A percentile compares a stretch with the other conserved stretches of the same genome.
Conservation (phyloP, 2,113 vertebrate genomes). For the Aptenodytes patagonicus region DNA sequence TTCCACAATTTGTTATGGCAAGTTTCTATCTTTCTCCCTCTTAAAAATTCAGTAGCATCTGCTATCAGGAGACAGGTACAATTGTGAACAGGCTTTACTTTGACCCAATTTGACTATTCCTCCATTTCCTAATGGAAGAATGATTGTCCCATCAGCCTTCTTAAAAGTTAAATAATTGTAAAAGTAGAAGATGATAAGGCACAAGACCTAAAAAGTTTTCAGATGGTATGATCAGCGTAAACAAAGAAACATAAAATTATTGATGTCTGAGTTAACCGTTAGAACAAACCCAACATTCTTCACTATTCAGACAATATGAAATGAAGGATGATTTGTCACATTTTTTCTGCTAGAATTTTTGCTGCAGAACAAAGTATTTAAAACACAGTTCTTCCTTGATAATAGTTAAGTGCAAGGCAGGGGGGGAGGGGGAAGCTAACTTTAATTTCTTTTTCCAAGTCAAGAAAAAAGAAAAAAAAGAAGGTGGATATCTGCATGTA, state of each 20-base stretch:
- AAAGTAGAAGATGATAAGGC: background rate
- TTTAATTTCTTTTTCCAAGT: background rate
- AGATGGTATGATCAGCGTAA: background rate
- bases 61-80: background rate
- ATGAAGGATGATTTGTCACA: background rate
- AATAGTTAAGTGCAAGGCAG: background rate
- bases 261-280: background rate
- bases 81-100: background rate
- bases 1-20: background rate
- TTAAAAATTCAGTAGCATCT: background rate
- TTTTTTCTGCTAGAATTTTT: background rate
- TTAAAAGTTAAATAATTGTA: background rate
- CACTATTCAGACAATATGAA: background rate
- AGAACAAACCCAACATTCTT: background rate
- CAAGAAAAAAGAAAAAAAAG: background rate
- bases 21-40: background rate
- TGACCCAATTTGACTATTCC: background rate
- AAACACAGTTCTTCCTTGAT: background rate
- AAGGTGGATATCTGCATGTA: background rate
- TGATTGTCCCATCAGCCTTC: background rate
- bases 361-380: background rate
- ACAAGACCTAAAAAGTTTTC: background rate
- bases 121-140: background rate
- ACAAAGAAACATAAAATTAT: background rate
- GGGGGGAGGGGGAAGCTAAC: no score